Evolutionary conservation across 2,797 vertebrate species (phyloP).

Genomic region (Micromesistius poutassou): DNA sequence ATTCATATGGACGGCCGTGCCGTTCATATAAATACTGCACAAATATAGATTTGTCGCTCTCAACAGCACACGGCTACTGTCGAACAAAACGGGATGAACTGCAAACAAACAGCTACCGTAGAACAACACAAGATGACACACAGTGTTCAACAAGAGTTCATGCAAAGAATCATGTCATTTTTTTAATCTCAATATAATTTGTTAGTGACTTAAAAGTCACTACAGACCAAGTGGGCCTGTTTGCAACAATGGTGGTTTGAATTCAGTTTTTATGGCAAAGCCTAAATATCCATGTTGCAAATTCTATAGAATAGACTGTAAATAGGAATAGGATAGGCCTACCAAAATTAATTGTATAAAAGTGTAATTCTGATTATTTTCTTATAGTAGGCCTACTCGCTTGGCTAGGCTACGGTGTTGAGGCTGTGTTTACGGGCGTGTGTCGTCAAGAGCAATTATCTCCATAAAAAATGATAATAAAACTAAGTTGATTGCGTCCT

Average conservation of each 20-base stretch:
- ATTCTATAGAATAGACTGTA: too few relatives aligned
- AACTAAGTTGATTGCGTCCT: not conserved
- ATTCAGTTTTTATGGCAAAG: too few relatives aligned
- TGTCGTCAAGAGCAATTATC: not conserved
- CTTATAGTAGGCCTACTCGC: too few relatives aligned
- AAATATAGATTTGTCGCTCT: slow-evolving; percentile 66
- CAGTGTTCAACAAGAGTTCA: not conserved
- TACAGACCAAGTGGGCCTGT: too few relatives aligned
- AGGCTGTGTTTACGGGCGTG: not conserved
- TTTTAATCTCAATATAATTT: too few relatives aligned
- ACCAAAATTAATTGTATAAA: too few relatives aligned
- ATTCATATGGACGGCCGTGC: slow-evolving; percentile 53
- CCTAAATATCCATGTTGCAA: too few relatives aligned
- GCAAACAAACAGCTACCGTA: slow-evolving; percentile 28
- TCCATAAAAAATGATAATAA: not conserved
- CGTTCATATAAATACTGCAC: slow-evolving; percentile 53
- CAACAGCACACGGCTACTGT: slow-evolving; percentile 34
- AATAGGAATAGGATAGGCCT: too few relatives aligned
- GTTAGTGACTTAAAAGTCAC: too few relatives aligned
- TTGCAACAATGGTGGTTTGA: too few relatives aligned
- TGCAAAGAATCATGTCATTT: not conserved
- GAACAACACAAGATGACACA: too few relatives aligned
- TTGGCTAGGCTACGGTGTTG: too few relatives aligned
- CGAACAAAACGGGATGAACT: slow-evolving; percentile 37
- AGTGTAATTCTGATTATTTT: not conserved